phyloP scores from a whole-genome alignment of 2,888 invertebrate genomes.

The Scaptomyza tumidula region DNA sequence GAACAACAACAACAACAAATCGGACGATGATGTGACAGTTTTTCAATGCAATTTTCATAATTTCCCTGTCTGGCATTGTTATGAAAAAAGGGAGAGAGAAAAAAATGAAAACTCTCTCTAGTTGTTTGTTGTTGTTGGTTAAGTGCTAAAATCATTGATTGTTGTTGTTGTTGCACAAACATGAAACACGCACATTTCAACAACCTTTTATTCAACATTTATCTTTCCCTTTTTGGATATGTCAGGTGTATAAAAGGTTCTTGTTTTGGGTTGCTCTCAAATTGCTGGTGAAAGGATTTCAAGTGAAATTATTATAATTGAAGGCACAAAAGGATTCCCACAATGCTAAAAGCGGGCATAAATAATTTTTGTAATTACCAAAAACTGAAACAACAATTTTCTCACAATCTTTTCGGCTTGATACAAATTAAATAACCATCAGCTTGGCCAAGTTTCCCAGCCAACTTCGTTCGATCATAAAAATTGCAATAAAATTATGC shows the following conservation, averaged over 20 bases:
- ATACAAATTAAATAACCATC: conserved; percentile 69
- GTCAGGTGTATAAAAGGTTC: conserved; percentile 61
- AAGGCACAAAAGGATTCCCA: conserved; percentile 29
- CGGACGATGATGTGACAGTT: conserved; percentile 77
- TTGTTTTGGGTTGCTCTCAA: conserved; percentile 14
- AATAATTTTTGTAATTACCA: conserved; percentile 48
- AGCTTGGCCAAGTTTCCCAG: conserved; percentile 41
- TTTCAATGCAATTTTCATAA: conserved; percentile 65
- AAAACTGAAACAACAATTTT: conserved; percentile 43
- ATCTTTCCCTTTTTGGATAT: conserved; percentile 13
- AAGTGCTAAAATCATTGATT: conserved; percentile 71
- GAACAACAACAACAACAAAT: conserved; percentile 32
- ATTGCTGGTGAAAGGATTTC: conserved; percentile 58
- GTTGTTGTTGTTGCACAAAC: conserved; percentile 70
- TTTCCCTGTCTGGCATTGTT: conserved; percentile 43
- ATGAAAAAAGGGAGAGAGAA: conserved; percentile 18
- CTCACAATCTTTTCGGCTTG: conserved; percentile 48
- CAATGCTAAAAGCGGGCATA: conserved; percentile 32
- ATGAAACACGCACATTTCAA: conserved; percentile 68
- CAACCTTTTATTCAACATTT: conserved; percentile 38
- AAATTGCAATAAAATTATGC: conserved; percentile 84
- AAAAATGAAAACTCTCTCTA: conserved; percentile 6
- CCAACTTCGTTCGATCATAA: conserved; percentile 70
- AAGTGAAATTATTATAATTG: conserved; percentile 73
- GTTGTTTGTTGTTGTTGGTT: conserved; percentile 43